A percentile compares a stretch with the other conserved stretches of the same genome.
phyloP scores from a whole-genome alignment of 2,888 invertebrate species.

The Eulithis prunata region DNA sequence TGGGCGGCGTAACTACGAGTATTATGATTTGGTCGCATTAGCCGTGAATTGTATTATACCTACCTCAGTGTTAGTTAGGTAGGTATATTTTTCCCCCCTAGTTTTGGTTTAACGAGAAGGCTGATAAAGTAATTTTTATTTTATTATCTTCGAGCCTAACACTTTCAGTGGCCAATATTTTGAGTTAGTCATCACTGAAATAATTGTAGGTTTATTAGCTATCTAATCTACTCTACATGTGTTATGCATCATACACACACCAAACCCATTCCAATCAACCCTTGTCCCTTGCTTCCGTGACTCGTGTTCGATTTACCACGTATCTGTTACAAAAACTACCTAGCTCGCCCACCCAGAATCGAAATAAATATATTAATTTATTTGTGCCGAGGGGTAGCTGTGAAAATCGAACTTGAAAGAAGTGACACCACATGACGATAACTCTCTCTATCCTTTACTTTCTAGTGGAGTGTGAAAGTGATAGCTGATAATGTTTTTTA shows the following conservation, averaged over 20 bases:
- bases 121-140: conserved; percentile 7
- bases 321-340: conserved; percentile 68
- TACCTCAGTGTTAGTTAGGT: conserved; percentile 48
- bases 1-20: conserved; percentile 68
- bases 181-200: no score
- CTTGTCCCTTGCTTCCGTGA: conserved; percentile 77
- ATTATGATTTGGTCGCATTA: conserved; percentile 75
- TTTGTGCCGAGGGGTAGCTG: conserved; percentile 74
- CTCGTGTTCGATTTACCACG: conserved; percentile 61
- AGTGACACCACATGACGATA: conserved; percentile 71
- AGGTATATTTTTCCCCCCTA: conserved; percentile 44
- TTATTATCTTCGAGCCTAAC: not conserved
- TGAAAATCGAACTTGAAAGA: conserved; percentile 79
- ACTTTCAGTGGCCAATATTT: no score
- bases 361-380: conserved; percentile 81
- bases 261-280: conserved; percentile 65
- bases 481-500: conserved; percentile 53
- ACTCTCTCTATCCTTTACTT: conserved; percentile 59
- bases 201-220: not conserved
- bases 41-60: conserved; percentile 64
- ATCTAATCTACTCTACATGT: conserved; percentile 54
- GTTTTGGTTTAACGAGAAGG: conserved; percentile 24
- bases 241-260: conserved; percentile 56
- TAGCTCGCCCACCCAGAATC: conserved; percentile 76
- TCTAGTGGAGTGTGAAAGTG: conserved; percentile 50